A percentile compares a stretch with the other conserved stretches of the same genome.
Conservation (phyloP, 2,797 vertebrate species). For the Hemibagrus guttatus region DNA sequence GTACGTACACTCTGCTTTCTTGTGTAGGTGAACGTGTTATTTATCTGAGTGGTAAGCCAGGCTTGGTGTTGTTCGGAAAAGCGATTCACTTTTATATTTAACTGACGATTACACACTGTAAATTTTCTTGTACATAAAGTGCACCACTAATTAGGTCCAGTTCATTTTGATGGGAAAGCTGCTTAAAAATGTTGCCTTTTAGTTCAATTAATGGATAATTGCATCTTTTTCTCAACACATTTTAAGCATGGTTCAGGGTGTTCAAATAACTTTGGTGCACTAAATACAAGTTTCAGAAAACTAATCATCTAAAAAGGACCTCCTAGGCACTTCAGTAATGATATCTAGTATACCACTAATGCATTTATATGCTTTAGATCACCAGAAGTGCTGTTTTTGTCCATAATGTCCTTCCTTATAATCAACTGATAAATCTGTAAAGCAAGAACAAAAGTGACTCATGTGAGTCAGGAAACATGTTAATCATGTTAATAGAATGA, state of each 20-base stretch:
- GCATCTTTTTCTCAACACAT: constrained; percentile 1
- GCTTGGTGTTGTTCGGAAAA: not conserved
- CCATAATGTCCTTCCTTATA: not conserved
- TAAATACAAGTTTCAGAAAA: too few species aligned
- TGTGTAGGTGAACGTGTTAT: constrained; percentile 48
- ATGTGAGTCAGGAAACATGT: not conserved
- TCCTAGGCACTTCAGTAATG: not conserved
- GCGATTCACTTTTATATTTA: constrained; percentile 26
- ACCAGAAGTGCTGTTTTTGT: not conserved
- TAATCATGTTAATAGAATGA: not conserved
- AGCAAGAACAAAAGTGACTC: not conserved
- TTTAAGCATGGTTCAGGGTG: not conserved
- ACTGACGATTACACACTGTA: not conserved
- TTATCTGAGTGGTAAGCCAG: constrained; percentile 36
- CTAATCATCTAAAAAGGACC: not conserved
- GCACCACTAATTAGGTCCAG: constrained; percentile 31
- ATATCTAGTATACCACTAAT: not conserved
- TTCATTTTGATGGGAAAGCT: constrained; percentile 18
- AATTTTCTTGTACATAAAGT: constrained; percentile 31
- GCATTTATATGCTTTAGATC: not conserved
- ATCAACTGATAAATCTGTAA: not conserved
- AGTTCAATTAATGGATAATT: constrained; percentile 49
- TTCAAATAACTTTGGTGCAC: not conserved
- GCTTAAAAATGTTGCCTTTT: constrained; percentile 38
- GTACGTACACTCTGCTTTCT: constrained; percentile 1